Base-by-base conservation (phyloP, 2,888 invertebrate genomes). In the Dynastes grantii region DNA sequence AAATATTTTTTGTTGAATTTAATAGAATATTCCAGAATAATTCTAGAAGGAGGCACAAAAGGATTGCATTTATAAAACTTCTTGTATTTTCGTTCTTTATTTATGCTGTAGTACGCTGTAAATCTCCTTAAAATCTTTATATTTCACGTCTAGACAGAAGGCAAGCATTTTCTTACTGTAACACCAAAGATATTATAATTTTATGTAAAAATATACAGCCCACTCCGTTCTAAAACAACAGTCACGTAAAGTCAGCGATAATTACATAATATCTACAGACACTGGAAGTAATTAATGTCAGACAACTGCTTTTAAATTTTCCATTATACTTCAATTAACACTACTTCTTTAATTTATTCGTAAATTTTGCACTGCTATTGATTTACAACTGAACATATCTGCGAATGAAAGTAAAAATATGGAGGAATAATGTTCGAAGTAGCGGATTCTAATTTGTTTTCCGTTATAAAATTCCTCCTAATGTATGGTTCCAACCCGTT, bases 141-240 rank as follows among this genome's bases (percentile, higher is more conserved):
- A 32, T 32, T 29, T 9, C 29, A 13, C 16, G 68, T 68, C 51
- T 68, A 68, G 51, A 68, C 68, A 27, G 27, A 68, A 68, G 29
- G 29, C n/a, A 68, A 68, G 51, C 29, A 51, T 51, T 27, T 32
- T 49, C 68, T 51, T 49, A 2, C 51, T 51, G 29, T 68, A 68
- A 29, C 51, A 51, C n/a, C 13, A 63, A 63, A 63, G 29, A 27
- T 22, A 68, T 51, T 68, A 51, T 68, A 68, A 68, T 68, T 68
- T 51, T n/a, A 68, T 68, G 68, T 51, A 68, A 68, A 68, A 68
- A 68, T 68, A 68, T 68, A 51, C 68, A 68, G 68, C 68, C 13
- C 27, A 49, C 4, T 51, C n/a, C 51, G n/a, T 68, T 49, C 51
- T 68, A 29, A 68, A 68, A 68, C 51, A 68, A 29, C 51, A 27